A percentile compares a stretch with the other conserved stretches of the same genome.
Conservation (phyloP, 2,113 vertebrate species). For the Seriola quinqueradiata region DNA sequence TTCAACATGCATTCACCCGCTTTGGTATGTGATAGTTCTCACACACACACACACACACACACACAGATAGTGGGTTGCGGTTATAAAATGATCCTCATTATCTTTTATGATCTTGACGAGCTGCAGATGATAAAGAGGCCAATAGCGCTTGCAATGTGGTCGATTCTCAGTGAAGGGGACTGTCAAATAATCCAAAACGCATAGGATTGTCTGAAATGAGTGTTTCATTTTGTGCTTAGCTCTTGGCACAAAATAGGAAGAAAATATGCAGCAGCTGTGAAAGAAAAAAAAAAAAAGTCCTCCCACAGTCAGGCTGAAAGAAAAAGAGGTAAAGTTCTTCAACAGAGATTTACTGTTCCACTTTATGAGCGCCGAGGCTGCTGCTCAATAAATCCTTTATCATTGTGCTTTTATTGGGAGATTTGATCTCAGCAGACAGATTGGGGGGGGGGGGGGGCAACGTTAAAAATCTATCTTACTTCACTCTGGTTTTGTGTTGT, state of each 20-base stretch:
- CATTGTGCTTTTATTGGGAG: slow-evolving; percentile 66
- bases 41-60: slow-evolving; percentile 8
- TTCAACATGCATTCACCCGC: neutral
- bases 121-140: slow-evolving; percentile 31
- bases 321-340: slow-evolving; percentile 78
- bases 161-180: slow-evolving; percentile 29
- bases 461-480: slow-evolving; percentile 29
- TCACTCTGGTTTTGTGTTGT: neutral
- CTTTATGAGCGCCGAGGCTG: slow-evolving; percentile 64
- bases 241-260: slow-evolving; percentile 85
- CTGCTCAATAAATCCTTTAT: slow-evolving; percentile 79
- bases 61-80: neutral
- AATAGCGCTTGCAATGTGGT: slow-evolving; percentile 16
- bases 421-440: slow-evolving; percentile 64
- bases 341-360: slow-evolving; percentile 74
- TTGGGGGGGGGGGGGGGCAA: neutral
- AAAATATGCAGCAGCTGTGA: slow-evolving; percentile 88
- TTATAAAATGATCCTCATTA: slow-evolving; percentile 49
- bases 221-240: slow-evolving; percentile 80
- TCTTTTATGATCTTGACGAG: slow-evolving; percentile 40
- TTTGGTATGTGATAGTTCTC: slow-evolving; percentile 5
- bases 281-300: slow-evolving; percentile 84
- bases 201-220: slow-evolving; percentile 66
- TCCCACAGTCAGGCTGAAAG: slow-evolving; percentile 65
- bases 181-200: slow-evolving; percentile 72